Evolutionary conservation across 23 tunicate species (phyloP).

Genomic region (Trididemnum nubilum): DNA sequence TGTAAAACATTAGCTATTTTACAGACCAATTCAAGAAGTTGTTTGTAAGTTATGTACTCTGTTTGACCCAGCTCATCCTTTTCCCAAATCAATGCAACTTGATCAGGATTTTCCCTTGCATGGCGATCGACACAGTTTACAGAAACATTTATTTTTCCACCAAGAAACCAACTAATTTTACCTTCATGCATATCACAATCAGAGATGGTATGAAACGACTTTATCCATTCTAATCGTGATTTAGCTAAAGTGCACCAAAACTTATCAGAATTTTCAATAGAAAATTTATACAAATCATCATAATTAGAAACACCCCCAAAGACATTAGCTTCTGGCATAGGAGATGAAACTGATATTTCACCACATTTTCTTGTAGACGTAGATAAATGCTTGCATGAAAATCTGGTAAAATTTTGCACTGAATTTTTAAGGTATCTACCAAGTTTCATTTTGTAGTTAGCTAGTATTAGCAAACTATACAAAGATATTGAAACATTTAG

Average conservation of each 20-base stretch:
- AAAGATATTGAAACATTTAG: too few species aligned
- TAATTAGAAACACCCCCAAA: conserved; percentile 61
- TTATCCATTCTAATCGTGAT: conserved; percentile 73
- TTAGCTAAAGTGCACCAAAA: conserved; percentile 93
- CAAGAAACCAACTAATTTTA: conserved; percentile 70
- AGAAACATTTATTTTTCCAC: conserved; percentile 87
- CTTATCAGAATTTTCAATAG: conserved; percentile 58
- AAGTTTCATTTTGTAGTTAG: too few species aligned
- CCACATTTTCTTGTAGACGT: too few species aligned
- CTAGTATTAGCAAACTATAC: too few species aligned
- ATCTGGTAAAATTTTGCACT: too few species aligned
- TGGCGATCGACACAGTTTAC: conserved; percentile 95
- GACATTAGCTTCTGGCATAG: conserved; percentile 47
- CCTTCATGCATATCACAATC: conserved; percentile 76
- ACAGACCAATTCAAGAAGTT: conserved; percentile 64
- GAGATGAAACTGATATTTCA: conserved; percentile 37
- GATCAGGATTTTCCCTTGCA: conserved; percentile 57
- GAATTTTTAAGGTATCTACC: too few species aligned
- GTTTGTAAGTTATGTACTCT: conserved; percentile 72
- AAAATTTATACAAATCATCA: conserved; percentile 74
- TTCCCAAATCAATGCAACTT: conserved; percentile 97
- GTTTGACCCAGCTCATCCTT: conserved; percentile 89
- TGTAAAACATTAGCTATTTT: conserved; percentile 66
- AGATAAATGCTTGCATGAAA: too few species aligned
- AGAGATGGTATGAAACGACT: conserved; percentile 68